Evolutionary conservation across 30 jellyfish, hydroid and myxozoan species (phyloP), one percentile per base, ranked within the genome.

Genomic region (Rhopilema esculentum): DNA sequence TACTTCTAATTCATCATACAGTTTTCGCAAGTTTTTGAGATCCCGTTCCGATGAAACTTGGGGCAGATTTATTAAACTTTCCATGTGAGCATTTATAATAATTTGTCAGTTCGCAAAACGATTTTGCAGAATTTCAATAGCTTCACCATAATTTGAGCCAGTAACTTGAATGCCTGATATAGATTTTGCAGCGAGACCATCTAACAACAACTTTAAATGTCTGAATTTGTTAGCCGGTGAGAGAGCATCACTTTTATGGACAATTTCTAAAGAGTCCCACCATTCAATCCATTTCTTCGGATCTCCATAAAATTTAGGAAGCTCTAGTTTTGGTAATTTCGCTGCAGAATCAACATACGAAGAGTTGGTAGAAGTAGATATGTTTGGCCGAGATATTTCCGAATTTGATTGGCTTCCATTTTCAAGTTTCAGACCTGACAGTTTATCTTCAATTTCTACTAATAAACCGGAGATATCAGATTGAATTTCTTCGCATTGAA

Each of bases 161-260:
- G 66, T 79, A 0, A 52, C 26, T 65, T 79, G 89, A 21, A 61
- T 52, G 20, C 82, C 89, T 61, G 89, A 4, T 4, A 79, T 24
- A n/a, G 67, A 63, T 52, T n/a, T 50, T 57, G 89, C 89, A 6
- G 89, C 89, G 16, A n/a, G 32, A 17, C 89, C 89, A 19, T 79
- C 83, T 53, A 0, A 52, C 31, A 62, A 63, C 21, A 31, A 23
- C 20, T 25, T 53, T 40, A 79, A 29, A 67, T 79, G 68, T 23
- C 83, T 29, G 33, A 79, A 79, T 61, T 79, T 53, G 26, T 65
- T 61, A 20, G 63, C 83, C 4, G 81, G 16, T 29, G 89, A 16
- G 28, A 62, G n/a, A n/a, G 89, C 23, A 22, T 19, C 27, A 31
- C 31, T 75, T 6, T 51, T 28, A 49, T 75, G 50, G 19, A 75